Evolutionary conservation across 2,797 vertebrate genomes (phyloP), one percentile per base, ranked within the genome.

Genomic region (Distichodus sexfasciatus): DNA sequence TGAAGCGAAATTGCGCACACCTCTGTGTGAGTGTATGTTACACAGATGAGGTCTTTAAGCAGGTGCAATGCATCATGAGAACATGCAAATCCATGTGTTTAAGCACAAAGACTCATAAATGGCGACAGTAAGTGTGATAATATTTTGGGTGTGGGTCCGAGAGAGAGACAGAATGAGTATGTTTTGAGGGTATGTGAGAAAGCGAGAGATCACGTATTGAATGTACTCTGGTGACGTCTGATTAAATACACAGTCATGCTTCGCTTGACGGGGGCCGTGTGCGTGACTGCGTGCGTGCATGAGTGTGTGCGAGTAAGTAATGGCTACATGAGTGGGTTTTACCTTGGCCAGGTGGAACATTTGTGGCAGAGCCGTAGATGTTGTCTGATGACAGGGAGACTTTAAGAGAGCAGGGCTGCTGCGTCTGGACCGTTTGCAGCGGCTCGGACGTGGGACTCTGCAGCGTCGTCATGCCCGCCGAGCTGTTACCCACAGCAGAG

Each of bases 371-470:
- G 69, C 87, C 87, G 71, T 95, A 98, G 91, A 99, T 96, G 74
- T 93, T 90, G 87, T 99, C 96, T 47, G 96, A 95, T 51, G 96
- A 98, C 85, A 99, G 83, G 53, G 97, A 98, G 76, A 95, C 94
- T 85, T 97, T 98, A 83, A 99, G 94, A 12, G 96, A 98, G 83
- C 96, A 98, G 12, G 97, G 97, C 90, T 99, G 97, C 88, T 97
- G 95, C 3, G 97, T 99, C 83, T 98, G 96, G 77, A 99, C 96
- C 1, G 93, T 90, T 79, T 69, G 60, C 29, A 78, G 59, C 2
- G 76, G 69, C 41, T 92, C 93, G 44, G 91, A 88, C 1, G 82
- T 74, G 0, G 88, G 86, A 78, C 88, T 86, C 23, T 90, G 84
- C 38, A 84, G 84, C 53, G 89, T 87, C 57, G 87, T 85, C 24